These are phyloP conservation scores for Phrynosoma blainvillii DNA, from an alignment of 2,113 vertebrate genomes.

Conservation along the genomic window DNA sequence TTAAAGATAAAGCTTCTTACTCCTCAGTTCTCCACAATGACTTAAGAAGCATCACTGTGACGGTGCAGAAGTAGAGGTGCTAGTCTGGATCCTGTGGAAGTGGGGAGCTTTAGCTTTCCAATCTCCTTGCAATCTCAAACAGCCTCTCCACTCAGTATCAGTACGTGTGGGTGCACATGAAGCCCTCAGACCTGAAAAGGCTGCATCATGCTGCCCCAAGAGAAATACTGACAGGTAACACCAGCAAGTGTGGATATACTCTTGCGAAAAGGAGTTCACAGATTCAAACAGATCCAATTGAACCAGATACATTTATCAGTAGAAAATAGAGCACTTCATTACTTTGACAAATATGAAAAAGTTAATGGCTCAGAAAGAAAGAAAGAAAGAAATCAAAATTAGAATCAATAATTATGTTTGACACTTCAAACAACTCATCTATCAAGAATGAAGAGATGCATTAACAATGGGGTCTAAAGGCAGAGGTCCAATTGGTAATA, in stretches of 20 bases:
- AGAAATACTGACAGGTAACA: constrained; percentile 29
- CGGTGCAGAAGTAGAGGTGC: too few species aligned
- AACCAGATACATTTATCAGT: constrained; percentile 58
- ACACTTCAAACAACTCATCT: constrained; percentile 42
- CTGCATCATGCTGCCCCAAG: neutral
- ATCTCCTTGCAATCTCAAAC: too few species aligned
- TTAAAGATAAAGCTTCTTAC: too few species aligned
- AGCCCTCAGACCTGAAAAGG: neutral
- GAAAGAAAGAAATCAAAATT: neutral
- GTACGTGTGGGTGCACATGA: too few species aligned
- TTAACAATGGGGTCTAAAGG: constrained; percentile 64
- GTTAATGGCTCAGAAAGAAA: neutral
- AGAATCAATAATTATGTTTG: neutral
- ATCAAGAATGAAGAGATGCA: constrained; percentile 64
- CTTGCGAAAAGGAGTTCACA: constrained; percentile 2
- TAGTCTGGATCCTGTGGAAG: too few species aligned
- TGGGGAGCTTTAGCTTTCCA: too few species aligned
- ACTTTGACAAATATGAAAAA: neutral
- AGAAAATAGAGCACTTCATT: constrained; percentile 23
- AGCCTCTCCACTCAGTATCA: too few species aligned
- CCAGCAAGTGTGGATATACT: neutral
- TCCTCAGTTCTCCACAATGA: too few species aligned
- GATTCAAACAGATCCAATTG: constrained; percentile 58
- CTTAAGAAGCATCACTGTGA: too few species aligned
- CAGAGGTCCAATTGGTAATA: constrained; percentile 54